Base-by-base conservation (phyloP, 2,113 vertebrate species). In the Coturnix japonica region DNA sequence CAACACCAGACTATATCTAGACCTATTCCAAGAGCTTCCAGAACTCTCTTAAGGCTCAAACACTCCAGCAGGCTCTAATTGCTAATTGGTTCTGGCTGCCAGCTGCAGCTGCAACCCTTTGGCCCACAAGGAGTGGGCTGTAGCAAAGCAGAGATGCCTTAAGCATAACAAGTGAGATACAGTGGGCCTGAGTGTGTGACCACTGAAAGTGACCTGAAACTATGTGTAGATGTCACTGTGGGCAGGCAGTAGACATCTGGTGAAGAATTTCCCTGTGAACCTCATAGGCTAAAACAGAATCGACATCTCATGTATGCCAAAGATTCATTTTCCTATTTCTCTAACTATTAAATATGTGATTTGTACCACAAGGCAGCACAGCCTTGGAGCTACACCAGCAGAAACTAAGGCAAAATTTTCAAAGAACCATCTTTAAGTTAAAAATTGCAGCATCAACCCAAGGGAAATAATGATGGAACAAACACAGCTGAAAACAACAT, bases 191-290 rank as follows among this genome's bases (percentile, higher is more conserved):
- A 37, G 22, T n/a, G 7, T 16, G 61, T 30, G n/a, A 82, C 20
- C 41, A 17, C 60, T 39, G 49, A 33, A 64, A 37, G 9, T 44
- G 4, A 60, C 47, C 20, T 44, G n/a, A 60, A 78, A 18, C 11
- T 82, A 33, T 2, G 0, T 16, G 26, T 39, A 19, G 47, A 20
- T 56, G 26, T 35, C 53, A 60, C 35, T 57, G 44, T 0, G 0
- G 41, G 17, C 78, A 80, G 35, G 28, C 7, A n/a, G 60, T 67
- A 66, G 46, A 2, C 4, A 10, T 43, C 61, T 51, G 59, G 30
- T 31, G 53, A 87, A 65, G 77, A 81, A 57, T 47, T 13, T 5
- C 13, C 23, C 7, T 7, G 6, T 28, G 65, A 86, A 53, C 37
- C 47, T 81, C 72, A 19, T 15, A 8, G 11, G 8, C 23, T 17